Percentiles rank a stretch among this genome's conserved stretches.
Conservation (phyloP, 2,113 vertebrate genomes). For the Apaloderma vittatum region DNA sequence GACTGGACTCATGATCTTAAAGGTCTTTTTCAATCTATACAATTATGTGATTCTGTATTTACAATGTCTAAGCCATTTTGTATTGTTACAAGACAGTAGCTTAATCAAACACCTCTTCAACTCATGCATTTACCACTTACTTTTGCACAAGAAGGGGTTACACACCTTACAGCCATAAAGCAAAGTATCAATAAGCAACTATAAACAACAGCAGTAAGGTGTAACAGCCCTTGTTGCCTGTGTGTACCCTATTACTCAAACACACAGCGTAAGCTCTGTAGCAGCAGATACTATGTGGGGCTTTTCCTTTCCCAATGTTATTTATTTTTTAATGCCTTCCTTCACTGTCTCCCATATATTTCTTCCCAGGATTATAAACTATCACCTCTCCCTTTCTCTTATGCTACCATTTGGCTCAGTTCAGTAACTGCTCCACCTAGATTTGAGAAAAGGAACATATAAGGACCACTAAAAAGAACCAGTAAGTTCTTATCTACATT, state of each 20-base stretch:
- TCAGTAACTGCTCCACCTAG: not conserved
- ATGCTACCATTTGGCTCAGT: not conserved
- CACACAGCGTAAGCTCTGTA: not conserved
- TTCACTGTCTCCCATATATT: not conserved
- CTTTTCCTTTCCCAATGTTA: not conserved
- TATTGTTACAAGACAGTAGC: not conserved
- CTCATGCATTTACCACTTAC: not conserved
- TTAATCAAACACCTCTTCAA: not conserved
- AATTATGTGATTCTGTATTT: not conserved
- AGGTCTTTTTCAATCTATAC: too few relatives aligned
- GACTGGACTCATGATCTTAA: too few relatives aligned
- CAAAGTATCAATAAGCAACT: not conserved
- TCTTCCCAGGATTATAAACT: not conserved
- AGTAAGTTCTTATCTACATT: not conserved
- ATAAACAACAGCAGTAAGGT: not conserved
- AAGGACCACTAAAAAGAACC: not conserved
- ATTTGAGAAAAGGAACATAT: not conserved
- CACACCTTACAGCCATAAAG: not conserved
- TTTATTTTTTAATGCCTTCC: not conserved
- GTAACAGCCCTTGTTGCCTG: not conserved
- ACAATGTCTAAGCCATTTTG: not conserved
- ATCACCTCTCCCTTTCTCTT: not conserved
- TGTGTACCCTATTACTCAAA: fast-evolving
- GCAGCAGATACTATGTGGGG: not conserved
- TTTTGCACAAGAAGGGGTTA: not conserved